Evolutionary conservation across 92 coral and sea anemone species (phyloP).

Genomic region (Heteractis magnifica): DNA sequence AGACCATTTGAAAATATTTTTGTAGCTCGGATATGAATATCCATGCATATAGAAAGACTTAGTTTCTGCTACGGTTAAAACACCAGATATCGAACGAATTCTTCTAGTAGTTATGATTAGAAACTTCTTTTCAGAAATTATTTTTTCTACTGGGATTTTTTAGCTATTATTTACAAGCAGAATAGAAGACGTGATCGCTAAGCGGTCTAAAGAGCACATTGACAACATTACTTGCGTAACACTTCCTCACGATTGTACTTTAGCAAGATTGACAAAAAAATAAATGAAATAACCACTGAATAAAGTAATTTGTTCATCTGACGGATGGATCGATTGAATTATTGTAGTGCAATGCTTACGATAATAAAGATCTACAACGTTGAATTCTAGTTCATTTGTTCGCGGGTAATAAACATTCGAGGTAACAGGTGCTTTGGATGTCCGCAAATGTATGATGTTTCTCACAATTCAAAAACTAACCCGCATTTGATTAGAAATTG

Average conservation of each 20-base stretch:
- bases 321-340: background rate
- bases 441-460: background rate
- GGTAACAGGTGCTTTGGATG: slow-evolving; percentile 25
- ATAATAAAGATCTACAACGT: background rate
- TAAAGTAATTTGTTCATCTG: background rate
- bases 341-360: background rate
- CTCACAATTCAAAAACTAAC: background rate
- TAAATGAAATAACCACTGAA: background rate
- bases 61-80: background rate
- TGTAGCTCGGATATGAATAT: background rate
- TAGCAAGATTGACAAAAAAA: background rate
- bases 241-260: slow-evolving; percentile 7
- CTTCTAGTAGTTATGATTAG: background rate
- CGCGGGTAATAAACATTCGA: slow-evolving; percentile 16
- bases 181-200: background rate
- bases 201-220: slow-evolving; percentile 10
- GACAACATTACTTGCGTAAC: background rate
- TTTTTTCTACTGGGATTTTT: background rate
- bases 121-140: background rate
- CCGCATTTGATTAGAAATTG: background rate
- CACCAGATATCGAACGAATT: background rate
- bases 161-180: background rate
- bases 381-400: slow-evolving; percentile 9
- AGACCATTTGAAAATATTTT: background rate
- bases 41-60: background rate